These are phyloP conservation scores for Lethenteron reissneri DNA, from an alignment of 2,113 vertebrate genomes.

Conservation along the genomic window DNA sequence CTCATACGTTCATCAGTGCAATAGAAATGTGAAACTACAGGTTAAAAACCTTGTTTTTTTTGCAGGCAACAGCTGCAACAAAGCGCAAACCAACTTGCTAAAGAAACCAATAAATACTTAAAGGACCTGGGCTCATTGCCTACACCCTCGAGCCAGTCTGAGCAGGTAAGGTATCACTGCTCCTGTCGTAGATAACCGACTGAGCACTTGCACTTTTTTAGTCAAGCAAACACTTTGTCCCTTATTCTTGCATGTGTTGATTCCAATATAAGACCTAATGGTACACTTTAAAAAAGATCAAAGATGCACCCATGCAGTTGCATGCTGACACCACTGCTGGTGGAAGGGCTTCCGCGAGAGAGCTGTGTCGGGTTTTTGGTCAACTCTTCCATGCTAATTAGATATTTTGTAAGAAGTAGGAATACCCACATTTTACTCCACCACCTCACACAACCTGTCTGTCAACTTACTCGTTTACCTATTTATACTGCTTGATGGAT, in stretches of 20 bases:
- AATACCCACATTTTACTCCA: too few relatives aligned
- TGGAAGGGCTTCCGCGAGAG: too few relatives aligned
- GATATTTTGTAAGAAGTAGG: too few relatives aligned
- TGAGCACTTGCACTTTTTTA: background rate
- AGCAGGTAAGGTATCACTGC: conserved; percentile 30
- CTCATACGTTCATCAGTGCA: background rate
- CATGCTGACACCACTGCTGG: background rate
- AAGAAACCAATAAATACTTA: conserved; percentile 72
- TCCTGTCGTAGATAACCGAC: background rate
- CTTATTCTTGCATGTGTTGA: background rate
- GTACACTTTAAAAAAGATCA: background rate
- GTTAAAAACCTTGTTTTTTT: conserved; percentile 12
- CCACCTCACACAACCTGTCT: too few relatives aligned
- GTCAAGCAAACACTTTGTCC: background rate
- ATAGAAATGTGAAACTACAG: background rate
- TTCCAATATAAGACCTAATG: background rate
- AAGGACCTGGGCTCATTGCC: conserved; percentile 70
- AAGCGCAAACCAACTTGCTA: conserved; percentile 67
- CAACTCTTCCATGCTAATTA: too few relatives aligned
- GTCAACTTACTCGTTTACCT: too few relatives aligned
- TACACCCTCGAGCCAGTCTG: conserved; percentile 21
- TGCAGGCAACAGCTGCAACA: conserved; percentile 72
- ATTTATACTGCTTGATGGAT: too few relatives aligned
- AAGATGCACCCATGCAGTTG: background rate
- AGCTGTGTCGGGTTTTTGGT: too few relatives aligned